A percentile compares a stretch with the other conserved stretches of the same genome.
phyloP scores from a whole-genome alignment of 2,797 vertebrate genomes.

The Acanthurus tractus region DNA sequence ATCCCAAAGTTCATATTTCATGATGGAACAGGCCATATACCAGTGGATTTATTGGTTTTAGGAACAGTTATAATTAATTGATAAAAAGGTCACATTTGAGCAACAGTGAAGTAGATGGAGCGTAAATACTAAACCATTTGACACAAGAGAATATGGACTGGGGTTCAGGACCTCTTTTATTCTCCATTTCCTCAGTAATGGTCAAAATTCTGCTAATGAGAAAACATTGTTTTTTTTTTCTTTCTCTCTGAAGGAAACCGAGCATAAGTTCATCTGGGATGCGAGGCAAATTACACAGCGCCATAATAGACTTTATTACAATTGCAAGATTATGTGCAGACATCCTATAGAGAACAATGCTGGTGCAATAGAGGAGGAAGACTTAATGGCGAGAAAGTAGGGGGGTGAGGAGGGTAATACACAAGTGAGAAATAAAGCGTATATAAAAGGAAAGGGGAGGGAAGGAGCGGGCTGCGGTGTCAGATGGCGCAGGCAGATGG shows the following conservation, averaged over 20 bases:
- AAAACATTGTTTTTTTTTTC: constrained; percentile 54
- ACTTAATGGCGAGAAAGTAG: constrained; percentile 19
- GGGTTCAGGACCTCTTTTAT: constrained; percentile 59
- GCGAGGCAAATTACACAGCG: constrained; percentile 33
- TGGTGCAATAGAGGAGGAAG: constrained; percentile 16
- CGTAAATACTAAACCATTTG: constrained; percentile 48
- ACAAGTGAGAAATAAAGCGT: constrained; percentile 30
- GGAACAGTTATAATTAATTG: constrained; percentile 19
- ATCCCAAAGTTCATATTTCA: background rate
- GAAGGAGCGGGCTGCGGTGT: constrained; percentile 58
- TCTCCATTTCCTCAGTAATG: constrained; percentile 70
- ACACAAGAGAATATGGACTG: constrained; percentile 37
- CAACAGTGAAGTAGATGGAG: constrained; percentile 23
- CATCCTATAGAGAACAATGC: constrained; percentile 18
- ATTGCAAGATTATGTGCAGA: constrained; percentile 28
- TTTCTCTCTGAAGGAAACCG: constrained; percentile 34
- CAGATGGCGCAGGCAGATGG: constrained; percentile 81
- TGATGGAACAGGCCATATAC: background rate
- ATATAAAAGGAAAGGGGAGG: constrained; percentile 33
- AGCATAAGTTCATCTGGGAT: constrained; percentile 38
- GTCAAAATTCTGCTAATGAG: constrained; percentile 61
- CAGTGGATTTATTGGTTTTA: background rate
- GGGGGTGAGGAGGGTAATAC: constrained; percentile 13
- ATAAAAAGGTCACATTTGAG: constrained; percentile 29
- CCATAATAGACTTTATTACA: constrained; percentile 35